Conservation (phyloP, 2,113 vertebrate species). For the Pterocles gutturalis region DNA sequence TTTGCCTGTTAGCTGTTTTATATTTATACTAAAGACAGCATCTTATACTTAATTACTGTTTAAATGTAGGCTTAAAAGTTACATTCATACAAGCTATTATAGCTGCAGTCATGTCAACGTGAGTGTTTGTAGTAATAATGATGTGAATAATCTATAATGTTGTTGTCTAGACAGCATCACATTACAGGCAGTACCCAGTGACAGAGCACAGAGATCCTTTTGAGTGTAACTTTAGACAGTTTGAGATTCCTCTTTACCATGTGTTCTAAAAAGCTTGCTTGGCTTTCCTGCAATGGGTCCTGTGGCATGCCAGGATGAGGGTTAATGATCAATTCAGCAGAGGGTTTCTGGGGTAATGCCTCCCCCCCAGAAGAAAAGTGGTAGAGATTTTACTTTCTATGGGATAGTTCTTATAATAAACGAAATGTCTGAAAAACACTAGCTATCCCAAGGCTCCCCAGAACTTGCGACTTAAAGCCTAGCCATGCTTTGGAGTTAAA, state of each 20-base stretch:
- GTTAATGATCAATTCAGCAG: neutral
- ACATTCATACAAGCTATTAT: accelerated
- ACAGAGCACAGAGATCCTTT: neutral
- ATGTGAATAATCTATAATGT: too few species aligned
- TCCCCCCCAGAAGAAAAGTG: too few species aligned
- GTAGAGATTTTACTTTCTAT: neutral
- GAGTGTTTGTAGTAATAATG: neutral
- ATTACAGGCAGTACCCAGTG: neutral
- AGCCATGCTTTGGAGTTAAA: neutral
- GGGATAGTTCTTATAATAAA: neutral
- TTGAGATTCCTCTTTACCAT: neutral
- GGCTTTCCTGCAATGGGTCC: accelerated
- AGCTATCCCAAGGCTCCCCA: neutral
- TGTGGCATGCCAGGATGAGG: neutral
- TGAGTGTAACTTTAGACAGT: neutral
- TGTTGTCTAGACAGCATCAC: neutral
- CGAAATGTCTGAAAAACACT: neutral
- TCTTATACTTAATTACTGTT: neutral
- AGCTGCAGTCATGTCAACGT: neutral
- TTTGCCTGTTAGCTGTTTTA: neutral
- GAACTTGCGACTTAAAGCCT: neutral
- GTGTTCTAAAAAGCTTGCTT: accelerated
- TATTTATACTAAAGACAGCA: neutral
- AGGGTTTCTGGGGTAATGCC: neutral
- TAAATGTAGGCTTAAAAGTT: neutral